phyloP scores from a whole-genome alignment of 1,140 invertebrate genomes.

The Drosophila erecta region DNA sequence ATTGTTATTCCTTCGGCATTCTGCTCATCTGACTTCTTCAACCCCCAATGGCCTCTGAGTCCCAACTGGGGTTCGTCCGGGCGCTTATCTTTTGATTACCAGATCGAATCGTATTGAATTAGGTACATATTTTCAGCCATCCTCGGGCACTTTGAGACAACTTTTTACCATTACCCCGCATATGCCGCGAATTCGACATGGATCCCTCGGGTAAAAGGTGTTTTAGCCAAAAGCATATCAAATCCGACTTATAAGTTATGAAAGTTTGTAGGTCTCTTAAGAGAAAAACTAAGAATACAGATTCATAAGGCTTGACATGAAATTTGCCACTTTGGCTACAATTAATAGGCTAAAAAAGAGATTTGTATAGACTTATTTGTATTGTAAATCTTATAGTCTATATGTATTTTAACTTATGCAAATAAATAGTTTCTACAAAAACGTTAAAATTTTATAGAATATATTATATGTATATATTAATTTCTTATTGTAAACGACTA shows the following conservation, averaged over 20 bases:
- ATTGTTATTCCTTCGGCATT: conserved; percentile 79
- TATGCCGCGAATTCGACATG: conserved; percentile 25
- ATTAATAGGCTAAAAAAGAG: too few relatives aligned
- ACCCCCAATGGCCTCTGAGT: conserved; percentile 7
- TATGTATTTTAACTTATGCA: too few relatives aligned
- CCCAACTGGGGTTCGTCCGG: conserved; percentile 13
- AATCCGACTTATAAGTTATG: neutral
- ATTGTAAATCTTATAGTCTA: too few relatives aligned
- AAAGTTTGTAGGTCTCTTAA: neutral
- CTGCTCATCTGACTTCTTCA: conserved; percentile 27
- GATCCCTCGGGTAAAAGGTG: conserved; percentile 16
- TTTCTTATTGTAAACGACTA: too few relatives aligned
- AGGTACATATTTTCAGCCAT: conserved; percentile 57
- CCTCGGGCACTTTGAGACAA: conserved; percentile 28
- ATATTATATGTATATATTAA: too few relatives aligned
- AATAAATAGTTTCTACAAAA: too few relatives aligned
- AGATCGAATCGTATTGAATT: conserved; percentile 77
- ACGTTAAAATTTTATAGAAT: too few relatives aligned
- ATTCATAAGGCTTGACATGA: neutral
- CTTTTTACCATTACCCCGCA: conserved; percentile 53
- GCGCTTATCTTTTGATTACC: conserved; percentile 77
- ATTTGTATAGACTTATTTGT: too few relatives aligned
- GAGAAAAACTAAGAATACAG: too few relatives aligned
- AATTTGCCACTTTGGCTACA: too few relatives aligned
- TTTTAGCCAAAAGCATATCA: conserved; percentile 2